Evolutionary conservation across 37 sponge, comb jelly and placozoan genomes (phyloP), one percentile per base, ranked within the genome.

Genomic region (Hormiphora californensis): DNA sequence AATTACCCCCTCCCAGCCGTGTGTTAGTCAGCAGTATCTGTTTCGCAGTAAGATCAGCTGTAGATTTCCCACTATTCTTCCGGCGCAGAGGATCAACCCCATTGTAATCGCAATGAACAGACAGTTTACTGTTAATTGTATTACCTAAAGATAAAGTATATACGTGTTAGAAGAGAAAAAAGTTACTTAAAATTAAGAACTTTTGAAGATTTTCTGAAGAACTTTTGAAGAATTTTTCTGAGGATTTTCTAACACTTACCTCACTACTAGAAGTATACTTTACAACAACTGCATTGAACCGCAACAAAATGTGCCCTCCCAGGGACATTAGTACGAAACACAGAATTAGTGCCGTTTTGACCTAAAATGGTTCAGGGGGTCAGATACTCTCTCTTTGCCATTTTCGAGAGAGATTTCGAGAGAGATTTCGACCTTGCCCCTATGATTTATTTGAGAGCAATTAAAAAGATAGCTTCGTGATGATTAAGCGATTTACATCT

Each of bases 1-100:
- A n/a, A n/a, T n/a, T n/a, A n/a, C n/a, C n/a, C n/a, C n/a, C n/a
- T n/a, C n/a, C n/a, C n/a, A n/a, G 11, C 51, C 51, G 37, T n/a
- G 62, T 11, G 62, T 11, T 7, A 15, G 67, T 65, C 67, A 65
- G 67, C 67, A 65, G 67, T 65, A 65, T 33, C 67, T 25, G 67
- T 65, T 65, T 32, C 67, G 21, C 15, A 65, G 37, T 1, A 65
- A 36, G 21, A 65, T 65, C 37, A 65, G 67, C 37, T 65, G 67
- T 65, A 65, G 37, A 32, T 38, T 65, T 8, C 67, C 67, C 3
- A 65, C 67, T 19, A 65, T 65, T 11, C 67, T 36, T 3, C 67
- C 67, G 15, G 67, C 67, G 32, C 38, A 65, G 38, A 65, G 67
- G 37, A 65, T 65, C 36, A 65, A 39, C 12, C 67, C 67, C 37